phyloP scores from a whole-genome alignment of 2,888 invertebrate genomes.

The Lysandra coridon region DNA sequence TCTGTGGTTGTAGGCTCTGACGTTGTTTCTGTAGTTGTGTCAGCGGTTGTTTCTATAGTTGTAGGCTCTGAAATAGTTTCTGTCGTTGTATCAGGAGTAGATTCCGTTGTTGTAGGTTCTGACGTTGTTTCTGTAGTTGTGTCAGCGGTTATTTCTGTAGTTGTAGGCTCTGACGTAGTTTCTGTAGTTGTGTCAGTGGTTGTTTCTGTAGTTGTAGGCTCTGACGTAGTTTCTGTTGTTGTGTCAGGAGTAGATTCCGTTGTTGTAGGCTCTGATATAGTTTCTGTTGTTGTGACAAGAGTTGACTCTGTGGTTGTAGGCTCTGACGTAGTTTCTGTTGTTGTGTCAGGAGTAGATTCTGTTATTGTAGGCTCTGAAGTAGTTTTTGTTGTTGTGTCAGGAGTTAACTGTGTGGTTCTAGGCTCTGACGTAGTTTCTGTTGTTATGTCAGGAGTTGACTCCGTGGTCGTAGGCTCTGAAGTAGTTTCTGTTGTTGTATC shows the following conservation, averaged over 20 bases:
- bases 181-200: not conserved
- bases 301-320: constrained; percentile 20
- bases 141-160: constrained; percentile 30
- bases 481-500: constrained; percentile 3
- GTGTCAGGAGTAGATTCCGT: constrained; percentile 22
- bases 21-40: not conserved
- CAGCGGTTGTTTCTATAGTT: constrained; percentile 12
- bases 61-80: constrained; percentile 14
- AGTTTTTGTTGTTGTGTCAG: constrained; percentile 10
- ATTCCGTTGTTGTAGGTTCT: constrained; percentile 27
- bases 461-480: constrained; percentile 31
- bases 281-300: not conserved
- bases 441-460: constrained; percentile 29
- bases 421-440: constrained; percentile 31
- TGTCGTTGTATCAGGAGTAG: constrained; percentile 24
- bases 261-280: constrained; percentile 30
- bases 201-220: constrained; percentile 20
- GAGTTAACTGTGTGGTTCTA: constrained; percentile 20
- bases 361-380: constrained; percentile 30
- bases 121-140: constrained; percentile 31
- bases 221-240: constrained; percentile 32
- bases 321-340: constrained; percentile 34
- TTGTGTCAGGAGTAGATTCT: constrained; percentile 16
- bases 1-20: constrained; percentile 29
- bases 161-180: constrained; percentile 28